Conservation (phyloP, 2,888 invertebrate genomes). For the Cenopis cana region DNA sequence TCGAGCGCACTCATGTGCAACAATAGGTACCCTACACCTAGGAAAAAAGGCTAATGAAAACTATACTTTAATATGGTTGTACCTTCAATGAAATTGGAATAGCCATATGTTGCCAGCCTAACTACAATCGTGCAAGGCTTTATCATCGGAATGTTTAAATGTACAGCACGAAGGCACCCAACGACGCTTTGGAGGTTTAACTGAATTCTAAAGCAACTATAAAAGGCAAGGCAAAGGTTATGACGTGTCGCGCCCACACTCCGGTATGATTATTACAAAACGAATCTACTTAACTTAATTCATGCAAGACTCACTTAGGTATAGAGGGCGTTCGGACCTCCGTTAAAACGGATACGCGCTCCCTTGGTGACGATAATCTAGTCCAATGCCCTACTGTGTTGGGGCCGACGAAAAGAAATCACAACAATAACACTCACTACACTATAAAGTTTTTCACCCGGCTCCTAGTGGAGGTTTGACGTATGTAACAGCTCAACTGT, state of each 20-base stretch:
- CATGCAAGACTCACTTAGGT: slow-evolving; percentile 74
- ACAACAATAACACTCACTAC: slow-evolving; percentile 80
- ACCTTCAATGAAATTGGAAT: slow-evolving; percentile 17
- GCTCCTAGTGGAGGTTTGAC: slow-evolving; percentile 25
- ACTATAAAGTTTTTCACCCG: slow-evolving; percentile 56
- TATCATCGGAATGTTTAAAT: background rate
- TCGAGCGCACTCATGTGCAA: slow-evolving; percentile 68
- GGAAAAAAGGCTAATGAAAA: slow-evolving; percentile 53
- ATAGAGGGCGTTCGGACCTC: slow-evolving; percentile 72
- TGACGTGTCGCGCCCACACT: slow-evolving; percentile 82
- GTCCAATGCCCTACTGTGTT: slow-evolving; percentile 67
- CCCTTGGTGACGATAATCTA: slow-evolving; percentile 71
- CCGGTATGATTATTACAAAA: slow-evolving; percentile 57
- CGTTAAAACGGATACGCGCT: slow-evolving; percentile 65
- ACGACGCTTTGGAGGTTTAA: background rate
- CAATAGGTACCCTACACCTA: slow-evolving; percentile 63
- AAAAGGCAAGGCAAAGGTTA: slow-evolving; percentile 66
- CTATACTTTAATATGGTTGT: slow-evolving; percentile 42
- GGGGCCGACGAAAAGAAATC: slow-evolving; percentile 74
- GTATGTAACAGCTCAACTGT: slow-evolving; percentile 70
- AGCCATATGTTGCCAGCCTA: background rate
- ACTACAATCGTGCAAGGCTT: background rate
- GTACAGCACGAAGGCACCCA: slow-evolving; percentile 3
- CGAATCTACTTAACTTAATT: slow-evolving; percentile 67
- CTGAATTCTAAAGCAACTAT: slow-evolving; percentile 46